phyloP scores from a whole-genome alignment of 2,888 invertebrate genomes.

The Antitype chi region DNA sequence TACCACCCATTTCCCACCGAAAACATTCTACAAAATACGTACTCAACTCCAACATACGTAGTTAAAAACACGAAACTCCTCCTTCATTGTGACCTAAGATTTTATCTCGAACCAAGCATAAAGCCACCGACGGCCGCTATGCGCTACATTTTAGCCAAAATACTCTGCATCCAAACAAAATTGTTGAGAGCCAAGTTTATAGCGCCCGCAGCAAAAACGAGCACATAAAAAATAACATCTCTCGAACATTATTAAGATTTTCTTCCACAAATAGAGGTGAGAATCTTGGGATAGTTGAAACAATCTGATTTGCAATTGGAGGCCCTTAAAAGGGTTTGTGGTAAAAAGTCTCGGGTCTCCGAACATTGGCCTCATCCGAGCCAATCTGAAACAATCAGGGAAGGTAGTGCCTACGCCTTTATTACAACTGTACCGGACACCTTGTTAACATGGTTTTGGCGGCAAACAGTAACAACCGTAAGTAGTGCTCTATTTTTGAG shows the following conservation, averaged over 20 bases:
- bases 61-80: slow-evolving; percentile 43
- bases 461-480: background rate
- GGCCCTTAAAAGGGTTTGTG: slow-evolving; percentile 72
- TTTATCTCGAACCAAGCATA: slow-evolving; percentile 51
- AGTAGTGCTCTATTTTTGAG: slow-evolving; percentile 2
- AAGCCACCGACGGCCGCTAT: slow-evolving; percentile 42
- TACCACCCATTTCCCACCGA: slow-evolving; percentile 1
- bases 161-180: slow-evolving; percentile 46
- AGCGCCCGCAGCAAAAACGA: slow-evolving; percentile 20
- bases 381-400: slow-evolving; percentile 76
- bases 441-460: slow-evolving; percentile 17
- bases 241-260: slow-evolving; percentile 27
- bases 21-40: background rate
- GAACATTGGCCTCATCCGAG: slow-evolving; percentile 69
- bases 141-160: slow-evolving; percentile 56
- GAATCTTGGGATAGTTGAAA: slow-evolving; percentile 71
- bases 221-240: slow-evolving; percentile 32
- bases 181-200: slow-evolving; percentile 36
- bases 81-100: slow-evolving; percentile 40
- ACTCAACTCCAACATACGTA: slow-evolving; percentile 22
- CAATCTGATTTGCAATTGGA: slow-evolving; percentile 82
- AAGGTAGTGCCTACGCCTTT: slow-evolving; percentile 59
- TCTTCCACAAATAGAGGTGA: slow-evolving; percentile 28
- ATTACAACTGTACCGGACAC: slow-evolving; percentile 18
- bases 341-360: slow-evolving; percentile 63